A percentile compares a stretch with the other conserved stretches of the same genome.
Conservation (phyloP, 2,797 vertebrate genomes). For the Esox lucius region DNA sequence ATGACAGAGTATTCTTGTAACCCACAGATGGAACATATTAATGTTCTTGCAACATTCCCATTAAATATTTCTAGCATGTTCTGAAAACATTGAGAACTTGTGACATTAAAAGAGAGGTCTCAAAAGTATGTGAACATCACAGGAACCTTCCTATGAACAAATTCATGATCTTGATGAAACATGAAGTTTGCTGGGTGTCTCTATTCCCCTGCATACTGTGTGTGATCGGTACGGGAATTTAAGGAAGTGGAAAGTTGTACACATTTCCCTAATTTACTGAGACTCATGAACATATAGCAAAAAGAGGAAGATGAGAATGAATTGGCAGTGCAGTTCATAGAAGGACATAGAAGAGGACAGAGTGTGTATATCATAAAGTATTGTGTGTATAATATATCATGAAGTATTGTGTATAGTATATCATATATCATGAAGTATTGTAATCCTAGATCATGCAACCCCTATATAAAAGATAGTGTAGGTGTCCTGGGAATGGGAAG, state of each 20-base stretch:
- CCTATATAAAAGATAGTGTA: not conserved
- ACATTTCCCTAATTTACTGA: slow-evolving; percentile 22
- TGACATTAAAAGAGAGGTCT: too few relatives aligned
- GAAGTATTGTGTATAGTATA: not conserved
- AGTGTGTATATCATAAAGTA: not conserved
- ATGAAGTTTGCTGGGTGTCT: not conserved
- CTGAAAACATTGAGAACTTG: too few relatives aligned
- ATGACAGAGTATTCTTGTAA: too few relatives aligned
- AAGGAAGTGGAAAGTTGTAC: not conserved
- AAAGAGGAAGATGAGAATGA: not conserved
- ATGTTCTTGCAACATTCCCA: too few relatives aligned
- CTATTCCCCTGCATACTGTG: not conserved
- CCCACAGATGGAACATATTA: too few relatives aligned
- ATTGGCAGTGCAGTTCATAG: not conserved
- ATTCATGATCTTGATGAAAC: too few relatives aligned
- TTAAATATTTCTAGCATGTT: too few relatives aligned
- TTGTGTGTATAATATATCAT: not conserved
- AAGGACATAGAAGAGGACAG: slow-evolving; percentile 2
- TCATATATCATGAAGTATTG: not conserved
- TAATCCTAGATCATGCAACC: not conserved
- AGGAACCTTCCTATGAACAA: too few relatives aligned
- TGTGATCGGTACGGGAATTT: not conserved
- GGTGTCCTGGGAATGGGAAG: not conserved
- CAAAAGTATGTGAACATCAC: too few relatives aligned
- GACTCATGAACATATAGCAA: slow-evolving; percentile 49